Evolutionary conservation across 2,113 vertebrate genomes (phyloP).

Genomic region (Vicugna pacos): DNA sequence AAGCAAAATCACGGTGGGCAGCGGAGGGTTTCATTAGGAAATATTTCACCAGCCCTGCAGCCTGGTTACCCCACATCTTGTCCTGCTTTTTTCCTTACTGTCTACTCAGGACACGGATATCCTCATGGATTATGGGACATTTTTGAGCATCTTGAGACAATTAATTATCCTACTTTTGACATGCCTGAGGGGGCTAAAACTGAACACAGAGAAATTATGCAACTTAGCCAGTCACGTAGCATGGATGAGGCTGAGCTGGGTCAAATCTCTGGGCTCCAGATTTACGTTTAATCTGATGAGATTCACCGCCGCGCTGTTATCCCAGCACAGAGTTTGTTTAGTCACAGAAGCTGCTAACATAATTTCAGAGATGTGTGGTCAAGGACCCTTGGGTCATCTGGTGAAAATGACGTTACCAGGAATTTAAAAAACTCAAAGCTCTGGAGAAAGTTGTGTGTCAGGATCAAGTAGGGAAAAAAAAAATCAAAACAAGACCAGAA

Average conservation of each 20-base stretch:
- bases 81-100: not conserved
- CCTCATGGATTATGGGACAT: constrained; percentile 29
- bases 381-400: constrained; percentile 67
- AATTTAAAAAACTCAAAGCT: constrained; percentile 67
- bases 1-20: not conserved
- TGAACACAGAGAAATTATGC: constrained; percentile 66
- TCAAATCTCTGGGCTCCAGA: constrained; percentile 66
- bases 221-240: constrained; percentile 71
- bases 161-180: constrained; percentile 54
- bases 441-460: constrained; percentile 72
- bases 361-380: constrained; percentile 75
- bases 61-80: not conserved
- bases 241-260: not conserved
- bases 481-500: constrained; percentile 45
- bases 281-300: constrained; percentile 68
- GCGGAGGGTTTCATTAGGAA: not conserved
- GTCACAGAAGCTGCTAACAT: constrained; percentile 74
- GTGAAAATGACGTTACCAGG: constrained; percentile 74
- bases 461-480: not conserved
- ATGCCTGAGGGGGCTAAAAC: constrained; percentile 34
- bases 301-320: not conserved
- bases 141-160: constrained; percentile 18
- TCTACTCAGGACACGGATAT: not conserved
- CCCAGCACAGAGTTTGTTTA: constrained; percentile 73
- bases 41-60: not conserved